Evolutionary conservation across 2,888 invertebrate genomes (phyloP).

Genomic region (Eristalis pertinax): DNA sequence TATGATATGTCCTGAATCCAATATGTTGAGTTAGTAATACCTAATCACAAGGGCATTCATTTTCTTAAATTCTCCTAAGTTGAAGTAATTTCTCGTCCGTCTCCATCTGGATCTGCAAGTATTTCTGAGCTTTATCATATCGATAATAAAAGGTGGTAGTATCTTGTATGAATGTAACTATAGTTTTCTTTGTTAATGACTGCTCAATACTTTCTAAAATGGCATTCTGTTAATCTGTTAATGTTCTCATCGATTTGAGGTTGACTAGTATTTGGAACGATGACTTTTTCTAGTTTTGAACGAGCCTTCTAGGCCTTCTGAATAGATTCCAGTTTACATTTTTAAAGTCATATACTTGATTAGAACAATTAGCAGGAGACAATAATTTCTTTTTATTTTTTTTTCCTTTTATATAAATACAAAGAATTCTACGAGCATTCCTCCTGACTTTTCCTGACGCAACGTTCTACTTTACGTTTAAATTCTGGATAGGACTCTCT

Average conservation of each 20-base stretch:
- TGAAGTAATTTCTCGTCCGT: no score
- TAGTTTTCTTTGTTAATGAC: background rate
- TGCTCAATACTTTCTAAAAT: constrained; percentile 1
- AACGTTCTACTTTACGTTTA: constrained; percentile 98
- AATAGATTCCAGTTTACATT: background rate
- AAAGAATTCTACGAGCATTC: constrained; percentile 90
- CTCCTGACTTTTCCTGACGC: constrained; percentile 99
- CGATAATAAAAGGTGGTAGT: no score
- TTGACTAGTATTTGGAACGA: no score
- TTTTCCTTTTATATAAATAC: constrained; percentile 69
- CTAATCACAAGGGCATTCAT: background rate
- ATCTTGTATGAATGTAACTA: background rate
- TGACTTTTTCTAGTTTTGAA: background rate
- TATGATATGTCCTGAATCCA: no score
- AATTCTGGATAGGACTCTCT: constrained; percentile 98
- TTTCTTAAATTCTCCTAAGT: background rate
- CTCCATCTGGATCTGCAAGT: background rate
- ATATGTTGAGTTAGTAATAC: no score
- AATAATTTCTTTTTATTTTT: constrained; percentile 53
- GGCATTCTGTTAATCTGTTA: no score
- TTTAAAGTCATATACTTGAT: background rate
- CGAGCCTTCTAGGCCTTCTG: background rate
- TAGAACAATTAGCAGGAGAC: background rate
- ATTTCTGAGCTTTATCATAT: background rate
- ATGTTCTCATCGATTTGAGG: no score